phyloP scores from a whole-genome alignment of 1,140 invertebrate genomes.

The Drosophila cardini region DNA sequence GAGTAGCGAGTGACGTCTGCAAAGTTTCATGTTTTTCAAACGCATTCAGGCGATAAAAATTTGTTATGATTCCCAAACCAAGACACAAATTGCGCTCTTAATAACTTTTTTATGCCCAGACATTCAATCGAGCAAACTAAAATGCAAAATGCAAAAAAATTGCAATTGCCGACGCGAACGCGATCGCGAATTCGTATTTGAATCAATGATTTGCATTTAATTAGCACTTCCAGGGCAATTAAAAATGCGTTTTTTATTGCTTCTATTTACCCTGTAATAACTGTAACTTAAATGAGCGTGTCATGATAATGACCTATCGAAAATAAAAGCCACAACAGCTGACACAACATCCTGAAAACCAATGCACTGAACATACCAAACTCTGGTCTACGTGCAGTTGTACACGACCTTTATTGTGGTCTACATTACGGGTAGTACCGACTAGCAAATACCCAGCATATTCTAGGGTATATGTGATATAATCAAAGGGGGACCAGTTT shows the following conservation, averaged over 20 bases:
- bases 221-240: slow-evolving; percentile 40
- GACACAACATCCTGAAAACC: too few relatives aligned
- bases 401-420: background rate
- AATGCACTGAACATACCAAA: too few relatives aligned
- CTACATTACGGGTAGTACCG: background rate
- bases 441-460: background rate
- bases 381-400: background rate
- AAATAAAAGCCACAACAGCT: too few relatives aligned
- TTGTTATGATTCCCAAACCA: slow-evolving; percentile 12
- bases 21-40: slow-evolving; percentile 22
- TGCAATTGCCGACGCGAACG: slow-evolving; percentile 23
- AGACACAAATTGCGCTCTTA: slow-evolving; percentile 18
- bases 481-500: too few relatives aligned
- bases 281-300: slow-evolving; percentile 12
- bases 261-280: slow-evolving; percentile 15
- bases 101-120: slow-evolving; percentile 35
- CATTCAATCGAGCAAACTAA: slow-evolving; percentile 2
- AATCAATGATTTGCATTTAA: slow-evolving; percentile 65
- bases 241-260: slow-evolving; percentile 28
- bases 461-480: too few relatives aligned
- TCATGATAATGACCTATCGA: background rate
- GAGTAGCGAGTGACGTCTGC: background rate
- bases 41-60: slow-evolving; percentile 52
- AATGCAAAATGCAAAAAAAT: slow-evolving; percentile 13
- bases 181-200: too few relatives aligned